Conservation (phyloP, 1,140 invertebrate species). For the Matsumurasca onukii region DNA sequence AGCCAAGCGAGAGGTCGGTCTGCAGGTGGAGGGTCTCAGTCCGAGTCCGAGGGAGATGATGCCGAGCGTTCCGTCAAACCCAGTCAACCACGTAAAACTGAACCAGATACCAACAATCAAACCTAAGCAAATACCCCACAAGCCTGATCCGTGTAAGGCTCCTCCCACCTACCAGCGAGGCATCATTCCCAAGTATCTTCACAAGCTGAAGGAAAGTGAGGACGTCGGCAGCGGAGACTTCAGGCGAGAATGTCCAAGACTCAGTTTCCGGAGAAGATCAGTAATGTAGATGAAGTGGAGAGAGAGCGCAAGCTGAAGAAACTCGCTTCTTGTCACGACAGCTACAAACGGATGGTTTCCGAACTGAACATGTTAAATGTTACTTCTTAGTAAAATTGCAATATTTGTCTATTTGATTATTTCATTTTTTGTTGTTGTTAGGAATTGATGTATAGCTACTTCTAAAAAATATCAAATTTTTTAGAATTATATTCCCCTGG, state of each 20-base stretch:
- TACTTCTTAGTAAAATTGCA: not conserved
- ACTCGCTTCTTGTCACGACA: not conserved
- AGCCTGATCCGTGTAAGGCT: not conserved
- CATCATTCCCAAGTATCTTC: slow-evolving; percentile 1
- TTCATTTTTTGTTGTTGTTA: not conserved
- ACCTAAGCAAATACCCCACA: not conserved
- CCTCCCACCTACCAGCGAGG: slow-evolving; percentile 12
- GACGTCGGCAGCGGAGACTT: not conserved
- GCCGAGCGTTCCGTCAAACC: not conserved
- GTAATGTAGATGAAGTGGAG: not conserved
- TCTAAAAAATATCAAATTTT: no score
- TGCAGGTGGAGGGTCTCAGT: not conserved
- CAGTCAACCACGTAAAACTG: slow-evolving; percentile 9
- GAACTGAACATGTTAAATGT: not conserved
- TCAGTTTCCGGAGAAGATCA: not conserved
- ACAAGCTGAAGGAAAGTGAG: slow-evolving; percentile 7
- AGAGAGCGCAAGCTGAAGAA: not conserved
- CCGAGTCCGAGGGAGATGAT: not conserved
- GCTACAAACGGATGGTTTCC: slow-evolving; percentile 10
- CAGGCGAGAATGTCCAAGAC: not conserved
- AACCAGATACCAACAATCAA: slow-evolving; percentile 7
- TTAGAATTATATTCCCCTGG: no score
- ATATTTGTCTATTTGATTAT: no score
- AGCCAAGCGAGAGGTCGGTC: slow-evolving; percentile 4
- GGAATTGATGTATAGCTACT: not conserved